These are phyloP conservation scores for Apamea monoglypha DNA, from an alignment of 2,888 invertebrate species.

Conservation along the genomic window DNA sequence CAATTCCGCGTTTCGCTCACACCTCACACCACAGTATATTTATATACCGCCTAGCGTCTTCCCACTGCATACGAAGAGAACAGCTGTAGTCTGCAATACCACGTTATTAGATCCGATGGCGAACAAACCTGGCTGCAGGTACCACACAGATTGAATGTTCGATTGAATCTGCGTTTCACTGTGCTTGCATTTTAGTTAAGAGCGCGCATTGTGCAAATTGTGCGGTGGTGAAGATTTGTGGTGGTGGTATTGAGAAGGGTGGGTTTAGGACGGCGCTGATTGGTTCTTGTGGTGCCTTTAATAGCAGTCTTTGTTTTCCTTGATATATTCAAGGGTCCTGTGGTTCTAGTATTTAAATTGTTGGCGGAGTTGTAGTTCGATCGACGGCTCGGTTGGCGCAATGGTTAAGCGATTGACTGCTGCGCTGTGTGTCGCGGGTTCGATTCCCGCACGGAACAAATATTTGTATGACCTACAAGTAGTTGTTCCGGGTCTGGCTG, in stretches of 20 bases:
- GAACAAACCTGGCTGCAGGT: slow-evolving; percentile 66
- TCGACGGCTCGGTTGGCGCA: no score
- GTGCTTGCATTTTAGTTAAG: slow-evolving; percentile 37
- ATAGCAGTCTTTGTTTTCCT: neutral
- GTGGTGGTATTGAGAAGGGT: neutral
- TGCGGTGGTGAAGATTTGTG: slow-evolving; percentile 15
- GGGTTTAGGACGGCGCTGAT: neutral
- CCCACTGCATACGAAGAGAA: slow-evolving; percentile 67
- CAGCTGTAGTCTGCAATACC: slow-evolving; percentile 72
- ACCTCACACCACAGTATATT: slow-evolving; percentile 39
- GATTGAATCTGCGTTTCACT: slow-evolving; percentile 51
- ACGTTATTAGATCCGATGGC: slow-evolving; percentile 70
- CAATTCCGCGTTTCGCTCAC: slow-evolving; percentile 21
- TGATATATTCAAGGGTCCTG: neutral
- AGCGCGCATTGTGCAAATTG: slow-evolving; percentile 26
- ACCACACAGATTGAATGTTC: slow-evolving; percentile 53
- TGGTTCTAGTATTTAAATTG: neutral
- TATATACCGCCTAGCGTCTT: slow-evolving; percentile 55
- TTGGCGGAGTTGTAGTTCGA: neutral
- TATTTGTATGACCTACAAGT: no score
- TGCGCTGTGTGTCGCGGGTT: no score
- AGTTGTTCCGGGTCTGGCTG: no score
- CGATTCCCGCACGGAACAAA: no score
- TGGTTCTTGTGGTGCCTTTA: neutral
- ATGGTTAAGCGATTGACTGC: no score